Conservation (phyloP, 2,113 vertebrate genomes). For the Polyodon spathula region DNA sequence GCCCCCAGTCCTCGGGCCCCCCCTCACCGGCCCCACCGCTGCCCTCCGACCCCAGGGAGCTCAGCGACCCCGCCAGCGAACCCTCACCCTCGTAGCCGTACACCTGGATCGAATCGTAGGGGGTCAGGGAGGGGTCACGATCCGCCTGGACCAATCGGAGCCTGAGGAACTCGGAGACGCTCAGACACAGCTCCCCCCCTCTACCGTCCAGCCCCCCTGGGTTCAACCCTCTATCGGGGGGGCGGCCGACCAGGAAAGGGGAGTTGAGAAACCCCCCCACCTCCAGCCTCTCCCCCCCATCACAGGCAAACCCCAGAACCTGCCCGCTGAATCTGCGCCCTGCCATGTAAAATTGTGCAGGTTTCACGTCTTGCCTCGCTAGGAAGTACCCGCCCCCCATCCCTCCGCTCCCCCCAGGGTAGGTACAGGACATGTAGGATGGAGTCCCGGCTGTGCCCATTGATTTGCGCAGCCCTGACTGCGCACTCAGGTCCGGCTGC, state of each 20-base stretch:
- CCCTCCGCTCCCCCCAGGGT: slow-evolving; percentile 46
- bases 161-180: slow-evolving; percentile 70
- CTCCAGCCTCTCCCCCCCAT: slow-evolving; percentile 47
- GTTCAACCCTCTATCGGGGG: too few species aligned
- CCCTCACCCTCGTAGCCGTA: slow-evolving; percentile 77
- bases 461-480: slow-evolving; percentile 41
- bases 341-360: slow-evolving; percentile 54
- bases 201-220: slow-evolving; percentile 28
- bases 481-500: slow-evolving; percentile 51
- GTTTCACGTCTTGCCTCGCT: slow-evolving; percentile 59
- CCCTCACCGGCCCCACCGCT: slow-evolving; percentile 14
- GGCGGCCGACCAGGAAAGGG: too few species aligned
- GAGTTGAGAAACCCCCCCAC: too few species aligned
- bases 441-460: slow-evolving; percentile 37
- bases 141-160: slow-evolving; percentile 74
- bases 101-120: slow-evolving; percentile 82
- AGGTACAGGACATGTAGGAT: slow-evolving; percentile 41
- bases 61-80: slow-evolving; percentile 75
- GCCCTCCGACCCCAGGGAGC: slow-evolving; percentile 69
- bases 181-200: slow-evolving; percentile 53
- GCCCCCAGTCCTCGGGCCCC: slow-evolving; percentile 46
- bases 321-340: slow-evolving; percentile 44
- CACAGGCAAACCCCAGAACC: slow-evolving; percentile 46
- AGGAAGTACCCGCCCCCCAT: slow-evolving; percentile 45
- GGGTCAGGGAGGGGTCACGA: slow-evolving; percentile 72